These are phyloP conservation scores for Probosciger aterrimus DNA, from an alignment of 2,113 vertebrate species.

Conservation along the genomic window DNA sequence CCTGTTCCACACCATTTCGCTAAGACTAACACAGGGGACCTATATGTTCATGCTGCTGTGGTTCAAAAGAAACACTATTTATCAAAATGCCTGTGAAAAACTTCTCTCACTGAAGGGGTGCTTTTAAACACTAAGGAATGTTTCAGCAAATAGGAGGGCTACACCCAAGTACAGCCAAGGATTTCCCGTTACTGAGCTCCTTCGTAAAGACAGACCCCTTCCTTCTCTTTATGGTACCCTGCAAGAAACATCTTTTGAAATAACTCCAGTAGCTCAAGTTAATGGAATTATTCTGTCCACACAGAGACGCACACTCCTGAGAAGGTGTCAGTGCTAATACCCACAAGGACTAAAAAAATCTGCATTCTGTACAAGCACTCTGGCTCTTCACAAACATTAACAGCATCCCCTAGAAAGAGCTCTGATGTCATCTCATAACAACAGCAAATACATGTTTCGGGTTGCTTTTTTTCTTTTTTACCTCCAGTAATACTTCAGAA, in stretches of 20 bases:
- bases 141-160: background rate
- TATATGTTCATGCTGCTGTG: background rate
- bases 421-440: background rate
- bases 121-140: background rate
- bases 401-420: background rate
- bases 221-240: background rate
- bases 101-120: background rate
- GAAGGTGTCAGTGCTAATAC: background rate
- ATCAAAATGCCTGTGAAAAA: background rate
- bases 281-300: background rate
- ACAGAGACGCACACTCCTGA: background rate
- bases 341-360: background rate
- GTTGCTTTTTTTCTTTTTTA: background rate
- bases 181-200: background rate
- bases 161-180: background rate
- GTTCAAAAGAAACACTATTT: background rate
- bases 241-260: background rate
- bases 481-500: background rate
- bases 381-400: background rate
- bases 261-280: background rate
- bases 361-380: background rate
- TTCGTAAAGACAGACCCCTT: background rate
- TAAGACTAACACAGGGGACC: background rate
- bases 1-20: background rate
- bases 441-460: background rate